Evolutionary conservation across 2,888 invertebrate species (phyloP), one percentile per base, ranked within the genome.

Genomic region (Aethes cnicana): DNA sequence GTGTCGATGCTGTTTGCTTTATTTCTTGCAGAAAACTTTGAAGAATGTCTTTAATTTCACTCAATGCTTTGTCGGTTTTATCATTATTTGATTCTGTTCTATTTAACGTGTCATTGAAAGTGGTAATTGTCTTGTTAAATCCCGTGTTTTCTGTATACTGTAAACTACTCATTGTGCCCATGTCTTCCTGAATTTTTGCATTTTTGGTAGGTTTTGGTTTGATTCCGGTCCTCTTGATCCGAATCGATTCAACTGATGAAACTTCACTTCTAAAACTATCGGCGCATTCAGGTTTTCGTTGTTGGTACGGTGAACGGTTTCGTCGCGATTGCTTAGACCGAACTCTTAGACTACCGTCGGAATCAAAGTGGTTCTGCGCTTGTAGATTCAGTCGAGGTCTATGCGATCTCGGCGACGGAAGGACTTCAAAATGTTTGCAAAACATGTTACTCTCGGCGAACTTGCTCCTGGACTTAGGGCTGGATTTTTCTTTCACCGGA

Each of bases 401-500:
- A 3, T 71, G 72, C 1, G 83, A 78, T 60, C 74, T 71, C 1
- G 88, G 87, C 0, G 87, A 87, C 1, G 87, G 87, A 8, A 79
- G 85, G 4, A 87, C 82, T 70, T 86, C 86, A 39, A 74, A 76
- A 53, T 73, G 68, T 18, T 70, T 61, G 54, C 72, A 65, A 8
- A 62, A 61, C 23, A 68, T 55, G 56, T 72, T 69, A 17, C 81
- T 73, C 47, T 76, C 75, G 5, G 58, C 55, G 61, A 78, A 77
- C 59, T 84, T 87, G 53, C 73, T 70, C 57, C 78, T 74, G 1
- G 77, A 63, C 61, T 84, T 85, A 1, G 86, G 85, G 57, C 84
- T 87, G 1, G 80, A 71, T 58, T 78, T 85, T 64, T 89, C 88
- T 60, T 82, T 87, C 1, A 89, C 87, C 1, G 88, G 88, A 20